Percentiles rank a stretch among this genome's conserved stretches.
These are phyloP conservation scores for Troilus luridus DNA, from an alignment of 2,888 invertebrate species.

Conservation along the genomic window DNA sequence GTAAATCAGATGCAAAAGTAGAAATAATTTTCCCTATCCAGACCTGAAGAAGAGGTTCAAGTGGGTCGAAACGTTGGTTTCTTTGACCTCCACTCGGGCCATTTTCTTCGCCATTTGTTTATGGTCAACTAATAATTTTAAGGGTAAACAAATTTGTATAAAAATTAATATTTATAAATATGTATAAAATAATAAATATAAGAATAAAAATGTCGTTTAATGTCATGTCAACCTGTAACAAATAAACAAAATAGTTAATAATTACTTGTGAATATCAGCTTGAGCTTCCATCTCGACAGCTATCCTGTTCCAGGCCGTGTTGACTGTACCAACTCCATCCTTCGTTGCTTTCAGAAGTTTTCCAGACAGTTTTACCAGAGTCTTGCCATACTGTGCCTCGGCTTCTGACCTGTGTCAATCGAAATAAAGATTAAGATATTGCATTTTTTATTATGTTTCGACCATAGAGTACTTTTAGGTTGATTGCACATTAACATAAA, in stretches of 20 bases:
- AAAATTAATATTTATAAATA: too few species aligned
- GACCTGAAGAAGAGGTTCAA: too few species aligned
- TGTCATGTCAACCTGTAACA: too few species aligned
- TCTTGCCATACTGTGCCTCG: slow-evolving; percentile 92
- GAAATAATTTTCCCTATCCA: too few species aligned
- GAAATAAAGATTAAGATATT: neutral
- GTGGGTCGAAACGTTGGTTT: too few species aligned
- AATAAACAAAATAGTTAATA: neutral
- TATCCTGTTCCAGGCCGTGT: slow-evolving; percentile 92
- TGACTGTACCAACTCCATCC: slow-evolving; percentile 75
- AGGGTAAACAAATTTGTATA: too few species aligned
- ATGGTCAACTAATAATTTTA: too few species aligned
- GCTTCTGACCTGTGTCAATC: slow-evolving; percentile 81
- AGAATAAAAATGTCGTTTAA: too few species aligned
- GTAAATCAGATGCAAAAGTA: too few species aligned
- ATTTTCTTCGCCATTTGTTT: too few species aligned
- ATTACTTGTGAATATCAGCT: slow-evolving; percentile 87
- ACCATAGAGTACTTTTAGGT: neutral
- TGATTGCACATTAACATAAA: neutral
- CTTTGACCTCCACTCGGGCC: too few species aligned
- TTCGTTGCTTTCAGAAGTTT: slow-evolving; percentile 85
- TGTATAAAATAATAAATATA: too few species aligned
- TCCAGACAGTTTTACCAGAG: slow-evolving; percentile 86
- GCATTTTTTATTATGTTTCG: neutral
- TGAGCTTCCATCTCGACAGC: slow-evolving; percentile 93